Conservation (phyloP, 2,888 invertebrate species). For the Ferdinandea cuprea region DNA sequence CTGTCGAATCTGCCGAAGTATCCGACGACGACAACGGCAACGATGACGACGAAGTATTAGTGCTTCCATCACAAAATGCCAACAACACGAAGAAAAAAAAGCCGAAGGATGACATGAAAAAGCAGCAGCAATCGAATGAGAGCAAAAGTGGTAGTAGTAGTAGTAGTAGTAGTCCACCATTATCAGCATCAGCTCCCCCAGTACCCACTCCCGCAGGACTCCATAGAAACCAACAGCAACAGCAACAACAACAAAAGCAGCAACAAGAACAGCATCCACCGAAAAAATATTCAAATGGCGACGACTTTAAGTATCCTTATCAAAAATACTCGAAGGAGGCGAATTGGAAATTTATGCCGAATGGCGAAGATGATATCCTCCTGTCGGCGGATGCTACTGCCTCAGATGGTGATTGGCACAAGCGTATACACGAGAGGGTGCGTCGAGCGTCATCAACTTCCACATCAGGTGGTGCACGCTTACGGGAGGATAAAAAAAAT, state of each 20-base stretch:
- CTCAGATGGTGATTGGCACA: slow-evolving; percentile 84
- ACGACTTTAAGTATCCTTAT: slow-evolving; percentile 84
- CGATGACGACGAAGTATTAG: slow-evolving; percentile 79
- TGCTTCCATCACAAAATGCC: slow-evolving; percentile 74
- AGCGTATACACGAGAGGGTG: slow-evolving; percentile 83
- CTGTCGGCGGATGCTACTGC: slow-evolving; percentile 50
- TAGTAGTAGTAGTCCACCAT: slow-evolving; percentile 39
- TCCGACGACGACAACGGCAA: slow-evolving; percentile 80
- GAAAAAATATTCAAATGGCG: slow-evolving; percentile 80
- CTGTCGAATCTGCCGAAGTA: slow-evolving; percentile 84
- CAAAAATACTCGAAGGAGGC: slow-evolving; percentile 92
- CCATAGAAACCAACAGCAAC: slow-evolving; percentile 66
- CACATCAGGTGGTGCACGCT: slow-evolving; percentile 78
- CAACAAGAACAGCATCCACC: too few relatives aligned
- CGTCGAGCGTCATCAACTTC: slow-evolving; percentile 84
- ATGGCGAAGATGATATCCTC: slow-evolving; percentile 63
- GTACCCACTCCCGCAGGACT: slow-evolving; percentile 39
- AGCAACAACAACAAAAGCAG: too few relatives aligned
- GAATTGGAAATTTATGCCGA: slow-evolving; percentile 83
- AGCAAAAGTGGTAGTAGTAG: slow-evolving; percentile 55
- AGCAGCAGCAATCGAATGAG: slow-evolving; percentile 51
- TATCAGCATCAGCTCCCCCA: slow-evolving; percentile 8
- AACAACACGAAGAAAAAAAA: slow-evolving; percentile 65
- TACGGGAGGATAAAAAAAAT: slow-evolving; percentile 90
- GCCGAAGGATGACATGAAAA: slow-evolving; percentile 43